Evolutionary conservation across 2,113 vertebrate genomes (phyloP), one percentile per base, ranked within the genome.

Genomic region (Podarcis raffonei): DNA sequence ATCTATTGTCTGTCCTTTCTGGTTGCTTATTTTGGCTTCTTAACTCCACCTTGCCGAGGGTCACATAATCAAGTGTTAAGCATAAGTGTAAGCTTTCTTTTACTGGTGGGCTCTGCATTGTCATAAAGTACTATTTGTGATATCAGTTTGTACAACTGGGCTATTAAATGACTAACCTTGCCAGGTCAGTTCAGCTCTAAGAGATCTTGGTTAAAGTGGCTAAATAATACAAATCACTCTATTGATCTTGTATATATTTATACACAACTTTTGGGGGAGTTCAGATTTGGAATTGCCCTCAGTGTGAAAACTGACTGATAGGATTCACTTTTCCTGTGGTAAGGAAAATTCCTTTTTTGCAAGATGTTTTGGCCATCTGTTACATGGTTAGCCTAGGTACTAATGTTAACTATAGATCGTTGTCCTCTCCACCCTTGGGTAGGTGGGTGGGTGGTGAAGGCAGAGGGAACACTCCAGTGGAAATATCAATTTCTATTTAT

Each of bases 1-100:
- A 23, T 87, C 78, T 77, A 27, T 20, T 74, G 77, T 4, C 1
- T 85, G n/a, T 57, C 25, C 82, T 35, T 88, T 92, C 69, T 85
- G 48, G 48, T 53, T 53, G 48, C 48, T 53, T 81, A 77, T 83
- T 91, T 35, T 86, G 81, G 71, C 23, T 68, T 81, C 53, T 74
- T 62, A 72, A 71, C 15, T 57, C 20, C 42, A 59, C 48, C 16
- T 81, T 22, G 57, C 15, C 59, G 27, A 74, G 32, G 78, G 48
- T 39, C 48, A 62, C 6, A 72, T 81, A 87, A 86, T 72, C 25
- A 84, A 72, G 25, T 57, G 25, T 84, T 27, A 78, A 78, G 37
- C 27, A 62, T 74, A n/a, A n/a, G 30, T 68, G 71, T 72, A 57
- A 59, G 23, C 20, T 65, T 42, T 9, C 16, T 83, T 83, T 53